Evolutionary conservation across 2,113 vertebrate species (phyloP), one percentile per base, ranked within the genome.

Genomic region (Prinia subflava): DNA sequence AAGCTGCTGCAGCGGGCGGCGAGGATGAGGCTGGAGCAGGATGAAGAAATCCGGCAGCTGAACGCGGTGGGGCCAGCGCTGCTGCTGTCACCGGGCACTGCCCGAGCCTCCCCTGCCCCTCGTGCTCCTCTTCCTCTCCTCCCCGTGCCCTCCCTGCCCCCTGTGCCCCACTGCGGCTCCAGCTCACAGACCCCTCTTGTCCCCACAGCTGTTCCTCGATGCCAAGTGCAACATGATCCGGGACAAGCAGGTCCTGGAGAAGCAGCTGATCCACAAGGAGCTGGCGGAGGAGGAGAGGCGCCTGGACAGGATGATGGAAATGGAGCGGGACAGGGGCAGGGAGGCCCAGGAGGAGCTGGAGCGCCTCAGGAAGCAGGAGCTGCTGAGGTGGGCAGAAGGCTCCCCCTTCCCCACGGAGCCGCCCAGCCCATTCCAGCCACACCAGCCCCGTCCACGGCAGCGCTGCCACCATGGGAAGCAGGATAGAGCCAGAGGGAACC

Each of bases 151-250:
- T 39, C 59, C 57, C 68, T 24, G 46, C 56, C 44, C 37, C n/a
- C n/a, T 1, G 25, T 20, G 56, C 16, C 24, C 56, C 46, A 3
- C 15, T 1, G 31, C 1, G 2, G 65, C 44, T 60, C 35, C 0
- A 2, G 50, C 46, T 46, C 68, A 73, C 47, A 14, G 17, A 17
- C 33, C 7, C 47, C 81, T 73, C 57, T 18, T 25, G 39, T 71
- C 47, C 80, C 67, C 39, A 3, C 67, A 83, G 80, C 67, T 83
- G 13, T 25, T 83, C 67, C 80, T 83, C 67, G 53, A 14, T 17
- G 57, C 67, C 80, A 71, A 62, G 80, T 71, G 47, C 67, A 83
- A 62, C 56, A 71, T 83, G 80, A 71, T 83, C 56, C 21, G 21
- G 47, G 68, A 63, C 81, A 83, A 46, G 81, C 68, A 83, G 4